phyloP scores from a whole-genome alignment of 2,113 vertebrate genomes.

The Calypte anna region DNA sequence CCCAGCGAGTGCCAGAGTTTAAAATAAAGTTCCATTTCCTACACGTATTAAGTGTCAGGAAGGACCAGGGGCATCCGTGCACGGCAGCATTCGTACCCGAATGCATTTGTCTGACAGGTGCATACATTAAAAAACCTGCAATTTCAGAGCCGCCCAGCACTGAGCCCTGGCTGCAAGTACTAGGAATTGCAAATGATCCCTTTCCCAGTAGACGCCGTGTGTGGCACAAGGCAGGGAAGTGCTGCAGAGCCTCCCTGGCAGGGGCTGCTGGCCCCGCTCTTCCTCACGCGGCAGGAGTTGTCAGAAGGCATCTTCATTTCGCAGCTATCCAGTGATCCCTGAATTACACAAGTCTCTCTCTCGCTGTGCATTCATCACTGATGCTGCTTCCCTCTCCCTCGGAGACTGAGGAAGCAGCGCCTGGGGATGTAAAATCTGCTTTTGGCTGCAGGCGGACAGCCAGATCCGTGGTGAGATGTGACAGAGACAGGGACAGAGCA shows the following conservation, averaged over 20 bases:
- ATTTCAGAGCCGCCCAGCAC: background rate
- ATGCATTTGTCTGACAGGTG: conserved; percentile 47
- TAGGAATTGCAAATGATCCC: conserved; percentile 5
- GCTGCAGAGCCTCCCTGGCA: background rate
- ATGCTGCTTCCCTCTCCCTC: conserved; percentile 15
- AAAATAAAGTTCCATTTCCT: conserved; percentile 64
- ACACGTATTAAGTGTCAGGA: conserved; percentile 54
- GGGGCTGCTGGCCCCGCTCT: background rate
- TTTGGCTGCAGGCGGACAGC: conserved; percentile 17
- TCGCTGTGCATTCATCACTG: conserved; percentile 2
- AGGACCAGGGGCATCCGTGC: background rate
- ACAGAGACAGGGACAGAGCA: background rate
- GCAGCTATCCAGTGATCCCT: conserved; percentile 48
- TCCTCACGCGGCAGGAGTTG: conserved; percentile 7
- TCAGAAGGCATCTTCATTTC: conserved; percentile 62
- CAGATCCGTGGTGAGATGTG: conserved; percentile 29
- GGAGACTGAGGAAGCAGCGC: conserved; percentile 15
- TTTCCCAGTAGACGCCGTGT: background rate
- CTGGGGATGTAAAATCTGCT: conserved; percentile 43
- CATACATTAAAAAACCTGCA: conserved; percentile 8
- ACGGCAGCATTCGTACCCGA: background rate
- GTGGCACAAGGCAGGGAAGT: background rate
- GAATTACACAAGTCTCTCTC: conserved; percentile 43
- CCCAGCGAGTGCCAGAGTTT: background rate
- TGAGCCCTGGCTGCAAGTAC: background rate